Percentiles rank a stretch among this genome's conserved stretches.
Evolutionary conservation across 2,797 vertebrate species (phyloP).

Genomic region (Xenopus petersii): DNA sequence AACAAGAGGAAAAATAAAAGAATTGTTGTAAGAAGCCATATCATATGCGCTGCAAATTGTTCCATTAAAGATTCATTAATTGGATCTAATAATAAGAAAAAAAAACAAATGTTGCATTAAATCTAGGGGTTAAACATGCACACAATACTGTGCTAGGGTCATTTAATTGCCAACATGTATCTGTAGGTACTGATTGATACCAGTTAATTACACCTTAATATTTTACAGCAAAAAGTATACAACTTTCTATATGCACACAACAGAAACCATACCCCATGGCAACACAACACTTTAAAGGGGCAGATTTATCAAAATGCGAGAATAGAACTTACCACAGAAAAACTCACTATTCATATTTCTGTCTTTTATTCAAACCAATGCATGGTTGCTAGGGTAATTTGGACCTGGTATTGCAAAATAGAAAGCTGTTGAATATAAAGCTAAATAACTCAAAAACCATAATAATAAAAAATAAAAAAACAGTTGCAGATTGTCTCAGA

Average conservation of each 20-base stretch:
- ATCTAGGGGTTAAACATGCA: conserved; percentile 55
- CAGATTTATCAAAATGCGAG: no score
- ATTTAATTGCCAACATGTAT: conserved; percentile 51
- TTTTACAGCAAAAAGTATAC: conserved; percentile 32
- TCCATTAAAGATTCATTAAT: conserved; percentile 74
- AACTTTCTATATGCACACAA: conserved; percentile 16
- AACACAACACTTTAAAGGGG: no score
- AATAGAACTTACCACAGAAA: no score
- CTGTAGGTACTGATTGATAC: conserved; percentile 46
- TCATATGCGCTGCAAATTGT: conserved; percentile 77
- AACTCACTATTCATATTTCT: no score
- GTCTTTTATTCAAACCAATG: no score
- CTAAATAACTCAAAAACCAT: no score
- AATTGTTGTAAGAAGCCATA: conserved; percentile 48
- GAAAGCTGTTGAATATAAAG: no score
- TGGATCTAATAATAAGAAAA: conserved; percentile 73
- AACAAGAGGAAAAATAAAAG: conserved; percentile 56
- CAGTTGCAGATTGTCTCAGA: no score
- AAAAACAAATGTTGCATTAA: conserved; percentile 60
- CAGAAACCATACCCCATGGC: neutral
- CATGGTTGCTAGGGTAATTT: no score
- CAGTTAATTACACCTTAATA: conserved; percentile 17
- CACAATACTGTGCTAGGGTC: conserved; percentile 53
- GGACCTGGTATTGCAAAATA: no score
- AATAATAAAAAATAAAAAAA: no score